Percentiles rank a stretch among this genome's conserved stretches.
Evolutionary conservation across 1,140 invertebrate species (phyloP).

Genomic region (Samia ricini): DNA sequence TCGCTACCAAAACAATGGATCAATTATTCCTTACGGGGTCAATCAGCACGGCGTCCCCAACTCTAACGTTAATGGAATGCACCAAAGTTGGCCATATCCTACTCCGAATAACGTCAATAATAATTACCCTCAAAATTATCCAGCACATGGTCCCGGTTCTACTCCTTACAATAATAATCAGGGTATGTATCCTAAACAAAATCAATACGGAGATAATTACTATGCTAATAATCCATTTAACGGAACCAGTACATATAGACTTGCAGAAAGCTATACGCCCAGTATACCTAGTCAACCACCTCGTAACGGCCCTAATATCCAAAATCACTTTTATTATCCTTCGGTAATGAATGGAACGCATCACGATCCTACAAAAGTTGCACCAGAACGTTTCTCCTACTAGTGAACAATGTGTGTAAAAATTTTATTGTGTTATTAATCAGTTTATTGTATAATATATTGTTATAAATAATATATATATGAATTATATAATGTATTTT

Average conservation of each 20-base stretch:
- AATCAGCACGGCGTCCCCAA: background rate
- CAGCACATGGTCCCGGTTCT: background rate
- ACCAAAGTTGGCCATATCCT: background rate
- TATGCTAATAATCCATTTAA: background rate
- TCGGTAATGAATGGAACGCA: background rate
- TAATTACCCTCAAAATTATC: background rate
- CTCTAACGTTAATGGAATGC: background rate
- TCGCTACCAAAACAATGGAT: background rate
- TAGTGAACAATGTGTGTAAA: background rate
- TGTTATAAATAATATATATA: too few relatives aligned
- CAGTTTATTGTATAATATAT: too few relatives aligned
- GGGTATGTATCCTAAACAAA: background rate
- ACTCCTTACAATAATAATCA: background rate
- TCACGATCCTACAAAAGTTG: conserved; percentile 3
- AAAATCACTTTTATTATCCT: conserved; percentile 2
- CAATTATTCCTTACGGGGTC: background rate
- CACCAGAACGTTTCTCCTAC: conserved; percentile 3
- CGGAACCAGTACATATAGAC: conserved; percentile 1
- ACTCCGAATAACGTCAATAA: background rate
- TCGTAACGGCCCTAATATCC: background rate
- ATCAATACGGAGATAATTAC: background rate
- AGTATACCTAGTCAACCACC: conserved; percentile 5
- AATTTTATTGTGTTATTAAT: background rate
- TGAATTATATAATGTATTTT: background rate
- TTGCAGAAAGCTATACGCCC: background rate